These are phyloP conservation scores for Catocala nupta DNA, from an alignment of 2,888 invertebrate species.

Conservation along the genomic window DNA sequence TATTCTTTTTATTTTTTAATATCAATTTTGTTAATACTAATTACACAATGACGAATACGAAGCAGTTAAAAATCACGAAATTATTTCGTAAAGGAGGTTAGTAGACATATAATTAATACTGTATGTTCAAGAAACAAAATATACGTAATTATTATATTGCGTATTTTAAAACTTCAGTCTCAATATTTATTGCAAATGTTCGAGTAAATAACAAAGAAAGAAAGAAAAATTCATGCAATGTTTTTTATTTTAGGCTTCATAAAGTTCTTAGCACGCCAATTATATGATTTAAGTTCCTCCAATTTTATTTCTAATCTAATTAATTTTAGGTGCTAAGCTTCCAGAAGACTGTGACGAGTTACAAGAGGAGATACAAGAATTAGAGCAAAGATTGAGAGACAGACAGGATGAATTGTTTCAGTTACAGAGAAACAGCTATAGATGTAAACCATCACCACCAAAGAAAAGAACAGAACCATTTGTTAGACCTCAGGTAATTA, in stretches of 20 bases:
- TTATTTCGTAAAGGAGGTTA: slow-evolving; percentile 68
- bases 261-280: background rate
- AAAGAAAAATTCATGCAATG: background rate
- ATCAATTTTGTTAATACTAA: too few relatives aligned
- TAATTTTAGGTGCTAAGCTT: slow-evolving; percentile 46
- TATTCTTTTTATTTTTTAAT: too few relatives aligned
- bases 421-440: slow-evolving; percentile 65
- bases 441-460: slow-evolving; percentile 51
- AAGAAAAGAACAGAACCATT: slow-evolving; percentile 61
- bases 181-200: too few relatives aligned
- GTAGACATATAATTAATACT: slow-evolving; percentile 4
- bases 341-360: slow-evolving; percentile 68
- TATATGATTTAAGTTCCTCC: background rate
- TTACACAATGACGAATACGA: slow-evolving; percentile 58
- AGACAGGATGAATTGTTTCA: slow-evolving; percentile 73
- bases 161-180: too few relatives aligned
- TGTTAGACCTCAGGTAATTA: slow-evolving; percentile 68
- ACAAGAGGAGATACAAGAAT: slow-evolving; percentile 64
- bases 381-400: slow-evolving; percentile 65
- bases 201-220: background rate
- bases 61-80: slow-evolving; percentile 74
- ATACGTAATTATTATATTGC: too few relatives aligned
- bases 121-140: background rate
- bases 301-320: background rate
- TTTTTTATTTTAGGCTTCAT: background rate